These are phyloP conservation scores for Trichosurus vulpecula DNA, from an alignment of 2,797 vertebrate genomes.

Conservation along the genomic window DNA sequence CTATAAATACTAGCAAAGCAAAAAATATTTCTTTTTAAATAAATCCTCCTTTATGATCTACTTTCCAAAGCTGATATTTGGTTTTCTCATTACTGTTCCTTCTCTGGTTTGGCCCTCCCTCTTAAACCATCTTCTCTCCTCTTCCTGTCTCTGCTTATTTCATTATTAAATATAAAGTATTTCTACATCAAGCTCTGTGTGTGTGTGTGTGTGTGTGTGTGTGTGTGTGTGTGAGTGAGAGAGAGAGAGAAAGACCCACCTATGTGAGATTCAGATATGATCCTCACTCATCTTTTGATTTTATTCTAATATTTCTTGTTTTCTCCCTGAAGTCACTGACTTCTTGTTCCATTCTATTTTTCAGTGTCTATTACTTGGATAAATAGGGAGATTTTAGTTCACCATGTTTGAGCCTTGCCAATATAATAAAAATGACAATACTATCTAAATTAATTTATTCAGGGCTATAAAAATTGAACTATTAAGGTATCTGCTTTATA, in stretches of 20 bases:
- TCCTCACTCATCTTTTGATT: neutral
- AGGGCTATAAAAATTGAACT: neutral
- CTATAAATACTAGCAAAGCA: neutral
- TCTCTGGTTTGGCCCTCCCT: neutral
- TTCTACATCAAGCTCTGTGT: neutral
- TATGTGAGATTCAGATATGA: neutral
- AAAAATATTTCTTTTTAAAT: neutral
- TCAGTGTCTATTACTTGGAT: neutral
- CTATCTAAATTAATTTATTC: neutral
- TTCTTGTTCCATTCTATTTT: neutral
- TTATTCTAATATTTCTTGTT: neutral
- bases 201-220: neutral
- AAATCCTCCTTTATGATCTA: neutral
- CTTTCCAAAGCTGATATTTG: neutral
- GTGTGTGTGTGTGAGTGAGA: neutral
- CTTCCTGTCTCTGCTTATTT: neutral
- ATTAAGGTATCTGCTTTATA: neutral
- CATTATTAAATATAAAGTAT: neutral
- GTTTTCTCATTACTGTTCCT: neutral
- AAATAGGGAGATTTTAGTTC: neutral
- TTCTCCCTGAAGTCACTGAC: neutral
- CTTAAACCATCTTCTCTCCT: neutral
- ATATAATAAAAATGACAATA: neutral
- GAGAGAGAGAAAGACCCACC: neutral
- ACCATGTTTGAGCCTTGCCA: neutral